Base-by-base conservation (phyloP, 2,888 invertebrate species). In the Zele albiditarsus region DNA sequence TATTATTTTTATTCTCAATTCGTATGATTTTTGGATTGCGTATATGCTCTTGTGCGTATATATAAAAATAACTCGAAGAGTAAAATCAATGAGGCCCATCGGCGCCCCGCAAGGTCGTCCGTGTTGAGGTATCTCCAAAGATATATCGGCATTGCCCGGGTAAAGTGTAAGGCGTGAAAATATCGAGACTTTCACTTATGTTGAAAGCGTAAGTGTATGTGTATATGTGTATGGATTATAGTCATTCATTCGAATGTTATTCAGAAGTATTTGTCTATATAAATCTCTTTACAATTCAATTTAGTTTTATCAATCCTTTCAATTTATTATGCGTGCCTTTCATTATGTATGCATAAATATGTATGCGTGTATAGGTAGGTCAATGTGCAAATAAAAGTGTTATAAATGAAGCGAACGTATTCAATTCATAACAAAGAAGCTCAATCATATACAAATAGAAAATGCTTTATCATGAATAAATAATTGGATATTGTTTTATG, bases 111-210 rank as follows among this genome's bases (percentile, higher is more conserved):
- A 71, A 71, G 71, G 71, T 71, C 71, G 69, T 27, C 14, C 62
- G 62, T 23, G 69, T 69, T 57, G 58, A 69, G 53, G 53, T 69
- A 57, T 71, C 58, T 71, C 23, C 28, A 62, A 60, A 62, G 71
- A 71, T 62, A 71, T 62, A 71, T 71, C 42, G 62, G 28, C 31
- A 53, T 53, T 42, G 49, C 42, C n/a, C 46, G 60, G 60, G 70
- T 62, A 49, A 71, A 71, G 60, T 28, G 33, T 31, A 62, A 71
- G 71, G 74, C 77, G 77, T 77, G 77, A 78, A 77, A 80, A 79
- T 77, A 79, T 77, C 77, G 66, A 67, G 42, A 79, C 80, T 80
- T 80, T 80, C 80, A 80, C 80, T 80, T 79, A 69, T 77, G 57
- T 69, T 69, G 57, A 53, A 57, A 57, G 71, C 49, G 14, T 65